Base-by-base conservation (phyloP, 2,797 vertebrate genomes). In the Falco berigora region DNA sequence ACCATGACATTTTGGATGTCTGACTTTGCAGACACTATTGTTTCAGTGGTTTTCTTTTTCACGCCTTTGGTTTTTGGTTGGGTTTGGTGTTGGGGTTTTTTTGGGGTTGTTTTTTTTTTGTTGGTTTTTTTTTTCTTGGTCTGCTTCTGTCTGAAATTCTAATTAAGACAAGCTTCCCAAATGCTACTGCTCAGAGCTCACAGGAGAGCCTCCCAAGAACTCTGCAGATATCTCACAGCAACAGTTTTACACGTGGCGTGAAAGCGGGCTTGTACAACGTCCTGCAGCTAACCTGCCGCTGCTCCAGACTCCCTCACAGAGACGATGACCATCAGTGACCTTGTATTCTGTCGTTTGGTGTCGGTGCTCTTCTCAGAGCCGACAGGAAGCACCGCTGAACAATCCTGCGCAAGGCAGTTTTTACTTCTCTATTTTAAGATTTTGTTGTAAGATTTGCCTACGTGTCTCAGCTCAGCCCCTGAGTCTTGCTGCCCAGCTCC, bases 351-450 rank as follows among this genome's bases (percentile, higher is more conserved):
- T n/a, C 2, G 1, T 42, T 86, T 53, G 8, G 14, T 62, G 62
- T 34, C 78, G 74, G 4, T n/a, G 46, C n/a, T 63, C 61, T 87
- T 82, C 67, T 92, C 77, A 80, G 72, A 79, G 56, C 36, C 71
- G 67, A 91, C 84, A 89, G 96, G 94, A 96, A 94, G 71, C 50
- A 42, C 24, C 89, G 92, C 72, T 93, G 74, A 95, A 79, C 72
- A 63, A 52, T 50, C 72, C 71, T 44, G 15, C 2, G 34, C 28
- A 88, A 92, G 61, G 61, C 44, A 61, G 73, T 92, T 94, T 94
- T 94, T 94, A 92, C 94, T 95, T 96, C 95, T 64, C 67, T 67
- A 2, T 94, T 84, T 86, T 66, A 74, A 73, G 36, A 40, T n/a
- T 74, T 73, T 79, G 38, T 38, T 50, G 71, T 32, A 32, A 58